Evolutionary conservation across 2,113 vertebrate genomes (phyloP).

Genomic region (Ariopsis seemanni): DNA sequence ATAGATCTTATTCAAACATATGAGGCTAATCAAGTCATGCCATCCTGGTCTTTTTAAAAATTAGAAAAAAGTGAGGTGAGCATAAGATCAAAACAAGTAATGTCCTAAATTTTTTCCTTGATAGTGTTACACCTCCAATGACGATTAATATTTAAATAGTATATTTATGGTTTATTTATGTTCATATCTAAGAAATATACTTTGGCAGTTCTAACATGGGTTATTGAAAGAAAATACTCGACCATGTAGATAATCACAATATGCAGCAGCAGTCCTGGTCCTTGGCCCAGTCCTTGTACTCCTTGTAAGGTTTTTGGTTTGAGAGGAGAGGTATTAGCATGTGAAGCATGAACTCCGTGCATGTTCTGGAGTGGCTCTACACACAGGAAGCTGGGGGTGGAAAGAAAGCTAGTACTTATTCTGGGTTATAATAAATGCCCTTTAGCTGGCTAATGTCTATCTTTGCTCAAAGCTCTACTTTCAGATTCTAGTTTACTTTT

Average conservation of each 20-base stretch:
- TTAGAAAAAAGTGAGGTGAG: background rate
- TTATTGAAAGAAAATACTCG: background rate
- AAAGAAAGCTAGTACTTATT: slow-evolving; percentile 38
- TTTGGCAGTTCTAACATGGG: background rate
- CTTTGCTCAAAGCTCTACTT: slow-evolving; percentile 22
- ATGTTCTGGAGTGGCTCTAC: slow-evolving; percentile 12
- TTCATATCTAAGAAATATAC: background rate
- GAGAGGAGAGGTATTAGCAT: slow-evolving; percentile 16
- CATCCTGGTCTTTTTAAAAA: background rate
- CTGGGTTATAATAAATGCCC: slow-evolving; percentile 46
- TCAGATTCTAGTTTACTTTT: slow-evolving; percentile 42
- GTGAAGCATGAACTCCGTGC: slow-evolving; percentile 10
- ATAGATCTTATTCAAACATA: background rate
- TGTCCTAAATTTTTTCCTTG: background rate
- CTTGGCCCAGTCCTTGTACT: background rate
- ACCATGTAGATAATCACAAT: background rate
- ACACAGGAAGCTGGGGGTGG: slow-evolving; percentile 24
- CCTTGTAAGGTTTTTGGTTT: background rate
- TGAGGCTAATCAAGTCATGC: background rate
- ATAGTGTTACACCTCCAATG: background rate
- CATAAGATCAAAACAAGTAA: background rate
- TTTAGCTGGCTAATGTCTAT: slow-evolving; percentile 42
- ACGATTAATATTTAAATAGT: background rate
- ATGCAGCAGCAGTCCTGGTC: background rate
- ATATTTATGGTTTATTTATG: background rate